These are phyloP conservation scores for Melanaphis sacchari DNA, from an alignment of 1,140 invertebrate genomes.

Conservation along the genomic window DNA sequence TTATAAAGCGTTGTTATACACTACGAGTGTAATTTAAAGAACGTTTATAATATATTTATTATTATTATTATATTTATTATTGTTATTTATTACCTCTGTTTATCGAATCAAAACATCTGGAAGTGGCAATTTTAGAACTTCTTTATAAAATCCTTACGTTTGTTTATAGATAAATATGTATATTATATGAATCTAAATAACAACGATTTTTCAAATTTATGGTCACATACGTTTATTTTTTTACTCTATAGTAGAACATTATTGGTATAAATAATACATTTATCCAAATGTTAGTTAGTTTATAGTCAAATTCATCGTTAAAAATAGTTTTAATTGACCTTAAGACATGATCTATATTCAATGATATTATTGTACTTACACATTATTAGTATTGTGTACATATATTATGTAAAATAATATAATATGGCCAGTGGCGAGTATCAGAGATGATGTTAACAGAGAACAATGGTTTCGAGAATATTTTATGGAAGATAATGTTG, in stretches of 20 bases:
- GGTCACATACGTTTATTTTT: not conserved
- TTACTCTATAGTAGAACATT: not conserved
- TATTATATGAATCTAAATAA: not conserved
- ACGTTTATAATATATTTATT: not conserved
- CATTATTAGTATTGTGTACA: not conserved
- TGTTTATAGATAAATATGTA: not conserved
- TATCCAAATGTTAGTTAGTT: not conserved
- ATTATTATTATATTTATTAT: too few species aligned
- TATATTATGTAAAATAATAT: not conserved
- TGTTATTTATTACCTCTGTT: not conserved
- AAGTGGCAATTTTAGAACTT: not conserved
- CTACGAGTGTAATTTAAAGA: not conserved
- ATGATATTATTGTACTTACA: not conserved
- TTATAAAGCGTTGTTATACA: not conserved
- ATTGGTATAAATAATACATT: not conserved
- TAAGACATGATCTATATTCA: not conserved
- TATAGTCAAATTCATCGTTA: not conserved
- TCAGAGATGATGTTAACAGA: not conserved
- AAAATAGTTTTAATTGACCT: not conserved
- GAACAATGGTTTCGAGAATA: not conserved
- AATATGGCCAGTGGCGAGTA: not conserved
- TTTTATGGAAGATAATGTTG: not conserved
- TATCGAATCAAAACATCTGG: constrained; percentile 15
- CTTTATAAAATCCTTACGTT: not conserved
- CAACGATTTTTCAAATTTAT: not conserved